phyloP scores from a whole-genome alignment of 2,113 vertebrate species.

The Cryptotis parvus region DNA sequence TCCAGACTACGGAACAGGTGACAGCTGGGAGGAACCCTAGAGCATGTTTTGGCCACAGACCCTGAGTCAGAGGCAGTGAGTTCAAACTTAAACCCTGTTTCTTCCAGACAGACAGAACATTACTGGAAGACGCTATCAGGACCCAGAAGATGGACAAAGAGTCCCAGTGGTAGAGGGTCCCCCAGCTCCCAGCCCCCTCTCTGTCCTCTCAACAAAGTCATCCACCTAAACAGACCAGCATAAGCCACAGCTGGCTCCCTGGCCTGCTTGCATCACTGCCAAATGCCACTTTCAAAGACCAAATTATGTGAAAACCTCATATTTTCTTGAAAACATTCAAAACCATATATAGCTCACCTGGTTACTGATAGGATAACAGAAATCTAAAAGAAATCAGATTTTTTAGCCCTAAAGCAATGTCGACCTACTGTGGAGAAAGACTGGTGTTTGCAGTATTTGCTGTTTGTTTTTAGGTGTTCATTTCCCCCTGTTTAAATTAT shows the following conservation, averaged over 20 bases:
- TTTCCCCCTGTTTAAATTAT: background rate
- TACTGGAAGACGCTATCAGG: background rate
- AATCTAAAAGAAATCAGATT: background rate
- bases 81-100: background rate
- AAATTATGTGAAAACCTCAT: background rate
- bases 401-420: background rate
- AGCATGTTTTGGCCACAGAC: background rate
- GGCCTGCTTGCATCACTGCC: background rate
- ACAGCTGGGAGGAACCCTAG: background rate
- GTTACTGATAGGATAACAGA: background rate
- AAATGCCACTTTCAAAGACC: background rate
- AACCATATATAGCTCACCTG: background rate
- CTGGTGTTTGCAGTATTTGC: background rate
- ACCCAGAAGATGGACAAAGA: too few relatives aligned
- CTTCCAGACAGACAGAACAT: too few relatives aligned
- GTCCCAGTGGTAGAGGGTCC: too few relatives aligned
- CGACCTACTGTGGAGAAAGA: background rate
- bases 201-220: too few relatives aligned
- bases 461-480: background rate
- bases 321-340: conserved; percentile 15
- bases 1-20: too few relatives aligned
- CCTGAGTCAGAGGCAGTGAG: background rate
- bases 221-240: background rate
- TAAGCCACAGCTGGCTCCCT: background rate
- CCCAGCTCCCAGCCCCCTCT: too few relatives aligned